A percentile compares a stretch with the other conserved stretches of the same genome.
Conservation (phyloP, 2,797 vertebrate genomes). For the Caiman crocodilus region DNA sequence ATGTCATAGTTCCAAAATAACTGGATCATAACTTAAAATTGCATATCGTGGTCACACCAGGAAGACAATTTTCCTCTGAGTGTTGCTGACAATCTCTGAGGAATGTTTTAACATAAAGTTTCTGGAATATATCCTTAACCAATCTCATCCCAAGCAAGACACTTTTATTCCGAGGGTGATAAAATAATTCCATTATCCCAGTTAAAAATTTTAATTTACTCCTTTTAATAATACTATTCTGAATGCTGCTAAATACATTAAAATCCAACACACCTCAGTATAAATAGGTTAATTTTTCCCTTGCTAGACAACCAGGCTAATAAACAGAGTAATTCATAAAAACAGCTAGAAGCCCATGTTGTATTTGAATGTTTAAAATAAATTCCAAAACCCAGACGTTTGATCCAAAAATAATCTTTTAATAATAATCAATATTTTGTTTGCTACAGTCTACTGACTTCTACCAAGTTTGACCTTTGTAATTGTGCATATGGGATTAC, state of each 20-base stretch:
- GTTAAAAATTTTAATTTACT: background rate
- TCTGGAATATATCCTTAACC: background rate
- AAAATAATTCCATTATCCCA: background rate
- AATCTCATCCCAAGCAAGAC: background rate
- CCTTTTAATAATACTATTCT: constrained; percentile 12
- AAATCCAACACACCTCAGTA: constrained; percentile 25
- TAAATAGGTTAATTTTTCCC: constrained; percentile 20
- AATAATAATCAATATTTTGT: constrained; percentile 53
- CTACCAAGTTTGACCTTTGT: constrained; percentile 4
- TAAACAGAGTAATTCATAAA: constrained; percentile 35
- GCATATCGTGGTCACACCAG: background rate
- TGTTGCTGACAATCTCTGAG: background rate
- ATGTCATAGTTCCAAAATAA: background rate
- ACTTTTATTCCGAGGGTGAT: background rate
- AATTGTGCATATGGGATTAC: background rate
- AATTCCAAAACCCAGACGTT: constrained; percentile 35
- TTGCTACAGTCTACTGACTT: constrained; percentile 48
- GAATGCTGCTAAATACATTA: constrained; percentile 28
- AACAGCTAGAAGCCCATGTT: background rate
- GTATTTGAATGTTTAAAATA: constrained; percentile 39
- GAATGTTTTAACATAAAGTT: background rate
- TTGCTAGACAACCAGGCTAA: background rate
- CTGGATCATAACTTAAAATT: background rate
- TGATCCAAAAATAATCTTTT: constrained; percentile 51
- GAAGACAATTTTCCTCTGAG: background rate